These are phyloP conservation scores for Perca schrenkii DNA, from an alignment of 2,113 vertebrate species.

Conservation along the genomic window DNA sequence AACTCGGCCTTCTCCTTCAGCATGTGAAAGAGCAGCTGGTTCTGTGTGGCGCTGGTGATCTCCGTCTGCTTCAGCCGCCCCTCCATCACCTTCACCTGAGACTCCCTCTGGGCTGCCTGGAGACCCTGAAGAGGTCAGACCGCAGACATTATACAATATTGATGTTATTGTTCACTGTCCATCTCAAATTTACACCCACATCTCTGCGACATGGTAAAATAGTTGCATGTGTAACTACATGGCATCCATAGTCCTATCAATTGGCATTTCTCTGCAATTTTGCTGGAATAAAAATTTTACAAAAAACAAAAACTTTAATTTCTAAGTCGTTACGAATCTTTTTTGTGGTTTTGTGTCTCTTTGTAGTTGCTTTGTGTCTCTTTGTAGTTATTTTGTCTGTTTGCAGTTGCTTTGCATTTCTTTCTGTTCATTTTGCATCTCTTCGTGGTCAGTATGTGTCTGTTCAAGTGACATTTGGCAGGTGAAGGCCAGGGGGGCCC, in stretches of 20 bases:
- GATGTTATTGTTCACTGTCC: background rate
- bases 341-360: too few relatives aligned
- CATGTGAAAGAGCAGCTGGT: slow-evolving; percentile 98
- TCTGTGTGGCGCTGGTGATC: slow-evolving; percentile 97
- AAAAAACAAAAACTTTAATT: background rate
- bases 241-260: background rate
- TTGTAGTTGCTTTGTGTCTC: too few relatives aligned
- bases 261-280: too few relatives aligned
- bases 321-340: background rate
- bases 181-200: background rate
- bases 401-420: too few relatives aligned
- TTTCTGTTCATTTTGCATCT: too few relatives aligned
- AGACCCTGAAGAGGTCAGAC: slow-evolving; percentile 86
- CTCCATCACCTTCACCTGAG: slow-evolving; percentile 98
- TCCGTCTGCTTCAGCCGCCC: slow-evolving; percentile 96
- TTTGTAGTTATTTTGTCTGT: too few relatives aligned
- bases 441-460: too few relatives aligned
- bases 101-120: slow-evolving; percentile 95
- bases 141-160: background rate
- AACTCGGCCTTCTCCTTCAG: slow-evolving; percentile 98
- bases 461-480: too few relatives aligned
- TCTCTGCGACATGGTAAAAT: background rate
- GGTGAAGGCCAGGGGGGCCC: too few relatives aligned
- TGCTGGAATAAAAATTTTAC: too few relatives aligned
- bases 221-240: background rate